These are phyloP conservation scores for Nemopilema nomurai DNA, from an alignment of 30 jellyfish, hydroid and myxozoan genomes.

Conservation along the genomic window DNA sequence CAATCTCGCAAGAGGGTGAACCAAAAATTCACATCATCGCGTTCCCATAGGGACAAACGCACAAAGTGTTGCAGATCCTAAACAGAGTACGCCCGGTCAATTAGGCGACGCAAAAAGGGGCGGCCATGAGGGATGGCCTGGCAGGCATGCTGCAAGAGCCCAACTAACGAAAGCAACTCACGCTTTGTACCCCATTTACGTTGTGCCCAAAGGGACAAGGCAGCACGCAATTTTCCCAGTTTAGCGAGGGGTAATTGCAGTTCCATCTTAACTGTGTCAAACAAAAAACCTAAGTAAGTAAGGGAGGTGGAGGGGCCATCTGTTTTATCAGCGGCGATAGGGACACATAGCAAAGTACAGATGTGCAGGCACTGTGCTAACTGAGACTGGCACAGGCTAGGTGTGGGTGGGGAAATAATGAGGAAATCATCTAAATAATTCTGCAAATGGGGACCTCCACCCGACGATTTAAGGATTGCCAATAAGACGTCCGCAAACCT, in stretches of 20 bases:
- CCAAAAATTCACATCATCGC: constrained; percentile 32
- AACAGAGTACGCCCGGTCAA: constrained; percentile 8
- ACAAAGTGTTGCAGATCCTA: neutral
- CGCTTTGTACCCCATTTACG: constrained; percentile 14
- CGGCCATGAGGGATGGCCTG: neutral
- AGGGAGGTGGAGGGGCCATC: constrained; percentile 8
- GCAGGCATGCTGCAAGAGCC: constrained; percentile 23
- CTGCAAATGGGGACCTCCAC: neutral
- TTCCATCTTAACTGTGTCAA: constrained; percentile 18
- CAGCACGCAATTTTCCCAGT: neutral
- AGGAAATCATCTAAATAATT: constrained; percentile 41
- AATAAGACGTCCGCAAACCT: constrained; percentile 24
- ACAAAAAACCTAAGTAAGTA: constrained; percentile 9
- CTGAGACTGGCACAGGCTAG: neutral
- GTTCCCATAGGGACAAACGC: neutral
- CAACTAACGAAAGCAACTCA: constrained; percentile 37
- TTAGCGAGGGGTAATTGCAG: constrained; percentile 14
- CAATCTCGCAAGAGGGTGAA: constrained; percentile 1
- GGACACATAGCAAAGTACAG: constrained; percentile 11
- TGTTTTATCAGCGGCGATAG: constrained; percentile 36
- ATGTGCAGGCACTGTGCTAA: neutral
- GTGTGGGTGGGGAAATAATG: constrained; percentile 14
- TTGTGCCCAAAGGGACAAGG: neutral
- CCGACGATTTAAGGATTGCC: neutral
- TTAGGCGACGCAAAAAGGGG: neutral